These are phyloP conservation scores for Takifugu flavidus DNA, from an alignment of 2,113 vertebrate genomes.

Conservation along the genomic window DNA sequence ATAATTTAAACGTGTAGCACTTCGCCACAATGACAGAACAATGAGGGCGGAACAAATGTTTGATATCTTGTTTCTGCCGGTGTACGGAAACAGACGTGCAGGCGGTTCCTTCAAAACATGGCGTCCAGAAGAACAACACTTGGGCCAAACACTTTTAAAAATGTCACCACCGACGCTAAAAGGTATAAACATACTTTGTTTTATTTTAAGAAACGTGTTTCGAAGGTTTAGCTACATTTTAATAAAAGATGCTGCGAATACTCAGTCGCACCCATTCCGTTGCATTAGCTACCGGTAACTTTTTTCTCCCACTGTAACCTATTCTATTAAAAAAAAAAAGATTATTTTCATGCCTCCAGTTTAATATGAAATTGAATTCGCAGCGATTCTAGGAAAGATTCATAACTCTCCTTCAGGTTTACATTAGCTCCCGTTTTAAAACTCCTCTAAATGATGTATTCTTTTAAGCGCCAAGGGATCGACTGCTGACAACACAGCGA, in stretches of 20 bases:
- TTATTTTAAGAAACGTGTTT: fast-evolving
- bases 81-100: background rate
- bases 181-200: conserved; percentile 22
- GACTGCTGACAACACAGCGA: conserved; percentile 33
- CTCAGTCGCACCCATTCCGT: background rate
- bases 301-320: no score
- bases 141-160: conserved; percentile 21
- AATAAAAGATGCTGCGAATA: background rate
- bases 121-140: conserved; percentile 54
- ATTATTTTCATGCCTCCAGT: no score
- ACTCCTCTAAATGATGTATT: background rate
- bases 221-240: background rate
- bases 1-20: no score
- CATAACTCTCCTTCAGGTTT: background rate
- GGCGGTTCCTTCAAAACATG: conserved; percentile 61
- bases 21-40: background rate
- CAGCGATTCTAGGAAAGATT: background rate
- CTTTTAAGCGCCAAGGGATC: conserved; percentile 49
- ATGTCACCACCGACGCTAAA: conserved; percentile 19
- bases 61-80: conserved; percentile 24
- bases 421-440: background rate
- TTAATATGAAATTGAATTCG: background rate
- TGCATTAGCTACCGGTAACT: no score
- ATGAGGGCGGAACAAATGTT: conserved; percentile 17
- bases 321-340: no score